These are phyloP conservation scores for Megaceryle alcyon DNA, from an alignment of 2,797 vertebrate genomes.

Conservation along the genomic window DNA sequence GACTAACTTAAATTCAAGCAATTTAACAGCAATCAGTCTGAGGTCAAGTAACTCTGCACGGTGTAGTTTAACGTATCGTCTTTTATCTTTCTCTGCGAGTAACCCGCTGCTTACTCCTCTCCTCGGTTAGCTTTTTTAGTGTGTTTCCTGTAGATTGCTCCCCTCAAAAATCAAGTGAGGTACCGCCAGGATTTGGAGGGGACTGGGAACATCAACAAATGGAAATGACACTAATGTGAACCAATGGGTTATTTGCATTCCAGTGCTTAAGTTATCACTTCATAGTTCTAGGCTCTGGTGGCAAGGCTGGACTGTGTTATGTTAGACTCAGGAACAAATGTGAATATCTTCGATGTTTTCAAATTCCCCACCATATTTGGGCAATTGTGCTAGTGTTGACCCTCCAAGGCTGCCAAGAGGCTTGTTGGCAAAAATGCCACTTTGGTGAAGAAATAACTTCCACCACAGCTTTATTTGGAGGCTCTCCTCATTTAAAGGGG, in stretches of 20 bases:
- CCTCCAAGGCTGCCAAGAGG: constrained; percentile 77
- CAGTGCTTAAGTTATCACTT: constrained; percentile 77
- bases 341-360: constrained; percentile 78
- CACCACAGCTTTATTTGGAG: constrained; percentile 68
- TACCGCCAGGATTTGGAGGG: constrained; percentile 67
- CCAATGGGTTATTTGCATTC: constrained; percentile 80
- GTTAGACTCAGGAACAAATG: constrained; percentile 79
- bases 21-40: constrained; percentile 83
- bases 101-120: constrained; percentile 81
- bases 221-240: constrained; percentile 79
- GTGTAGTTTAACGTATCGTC: constrained; percentile 76
- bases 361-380: constrained; percentile 85
- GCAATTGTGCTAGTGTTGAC: constrained; percentile 67
- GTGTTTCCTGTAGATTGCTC: constrained; percentile 55
- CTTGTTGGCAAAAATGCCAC: constrained; percentile 80
- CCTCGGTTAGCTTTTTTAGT: constrained; percentile 72
- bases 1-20: constrained; percentile 80
- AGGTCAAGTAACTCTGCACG: constrained; percentile 80
- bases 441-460: constrained; percentile 75
- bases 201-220: constrained; percentile 78
- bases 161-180: constrained; percentile 70
- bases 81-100: constrained; percentile 75
- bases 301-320: constrained; percentile 77
- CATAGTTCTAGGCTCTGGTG: constrained; percentile 71
- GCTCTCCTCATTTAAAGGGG: constrained; percentile 47